Evolutionary conservation across 2,888 invertebrate species (phyloP).

Genomic region (Venusia cambrica): DNA sequence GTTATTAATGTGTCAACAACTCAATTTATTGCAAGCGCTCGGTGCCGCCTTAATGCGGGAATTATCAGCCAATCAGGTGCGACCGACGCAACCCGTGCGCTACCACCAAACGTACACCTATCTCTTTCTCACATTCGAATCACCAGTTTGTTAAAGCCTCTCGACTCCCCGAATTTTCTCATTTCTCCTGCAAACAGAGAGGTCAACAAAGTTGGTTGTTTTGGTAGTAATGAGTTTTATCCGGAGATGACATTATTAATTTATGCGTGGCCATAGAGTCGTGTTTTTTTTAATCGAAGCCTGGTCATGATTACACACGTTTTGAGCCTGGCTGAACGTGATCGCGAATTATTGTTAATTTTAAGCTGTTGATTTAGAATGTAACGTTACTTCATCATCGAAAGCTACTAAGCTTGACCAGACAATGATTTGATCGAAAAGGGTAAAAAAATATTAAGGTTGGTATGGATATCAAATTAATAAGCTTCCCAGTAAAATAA

Average conservation of each 20-base stretch:
- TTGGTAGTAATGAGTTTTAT: slow-evolving; percentile 42
- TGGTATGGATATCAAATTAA: too few species aligned
- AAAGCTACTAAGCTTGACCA: too few species aligned
- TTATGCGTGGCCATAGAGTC: slow-evolving; percentile 52
- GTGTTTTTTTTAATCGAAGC: slow-evolving; percentile 42
- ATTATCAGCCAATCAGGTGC: slow-evolving; percentile 59
- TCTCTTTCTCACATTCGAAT: slow-evolving; percentile 46
- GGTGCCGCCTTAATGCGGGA: slow-evolving; percentile 69
- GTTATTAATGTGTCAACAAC: slow-evolving; percentile 81
- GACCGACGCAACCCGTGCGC: slow-evolving; percentile 33
- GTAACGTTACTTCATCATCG: slow-evolving; percentile 9
- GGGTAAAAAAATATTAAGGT: too few species aligned
- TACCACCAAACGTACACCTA: slow-evolving; percentile 32
- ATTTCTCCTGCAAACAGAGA: slow-evolving; percentile 15
- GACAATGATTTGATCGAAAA: too few species aligned
- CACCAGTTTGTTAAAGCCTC: slow-evolving; percentile 27
- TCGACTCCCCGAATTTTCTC: slow-evolving; percentile 10
- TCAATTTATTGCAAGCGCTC: slow-evolving; percentile 77
- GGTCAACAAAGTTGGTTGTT: slow-evolving; percentile 34
- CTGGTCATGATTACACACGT: slow-evolving; percentile 35
- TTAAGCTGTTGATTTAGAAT: slow-evolving; percentile 15
- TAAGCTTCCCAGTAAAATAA: too few species aligned
- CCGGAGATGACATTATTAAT: slow-evolving; percentile 69
- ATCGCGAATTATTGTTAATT: slow-evolving; percentile 23
- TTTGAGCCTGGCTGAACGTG: slow-evolving; percentile 25